A percentile compares a stretch with the other conserved stretches of the same genome.
Evolutionary conservation across 1,140 invertebrate genomes (phyloP).

Genomic region (Yoshiicerus persimilis): DNA sequence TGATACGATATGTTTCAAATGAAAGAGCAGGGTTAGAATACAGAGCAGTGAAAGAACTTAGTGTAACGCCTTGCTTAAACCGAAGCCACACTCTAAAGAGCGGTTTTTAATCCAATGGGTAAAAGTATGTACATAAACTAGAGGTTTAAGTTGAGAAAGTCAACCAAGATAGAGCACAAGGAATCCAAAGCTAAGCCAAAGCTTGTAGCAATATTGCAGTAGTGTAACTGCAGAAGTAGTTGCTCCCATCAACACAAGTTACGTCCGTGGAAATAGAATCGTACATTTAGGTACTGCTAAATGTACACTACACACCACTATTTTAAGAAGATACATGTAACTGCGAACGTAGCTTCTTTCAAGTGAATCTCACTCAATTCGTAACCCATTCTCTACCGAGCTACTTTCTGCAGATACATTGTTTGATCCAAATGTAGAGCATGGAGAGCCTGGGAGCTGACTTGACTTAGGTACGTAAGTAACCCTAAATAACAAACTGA

Average conservation of each 20-base stretch:
- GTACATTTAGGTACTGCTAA: not conserved
- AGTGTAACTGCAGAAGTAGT: no score
- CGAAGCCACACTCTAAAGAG: not conserved
- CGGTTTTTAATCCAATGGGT: constrained; percentile 18
- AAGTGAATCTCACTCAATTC: not conserved
- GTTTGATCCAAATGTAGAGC: not conserved
- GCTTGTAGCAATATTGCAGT: not conserved
- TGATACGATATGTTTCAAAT: not conserved
- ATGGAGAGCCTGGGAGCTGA: not conserved
- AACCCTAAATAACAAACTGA: not conserved
- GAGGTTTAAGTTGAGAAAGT: not conserved
- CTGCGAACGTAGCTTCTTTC: not conserved
- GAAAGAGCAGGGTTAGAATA: not conserved
- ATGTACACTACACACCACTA: not conserved
- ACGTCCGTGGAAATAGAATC: not conserved
- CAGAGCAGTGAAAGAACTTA: not conserved
- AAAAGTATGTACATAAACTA: constrained; percentile 26
- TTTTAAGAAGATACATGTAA: not conserved
- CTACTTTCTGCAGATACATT: not conserved
- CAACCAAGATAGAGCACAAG: not conserved
- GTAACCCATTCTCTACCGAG: not conserved
- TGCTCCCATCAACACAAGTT: no score
- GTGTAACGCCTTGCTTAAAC: not conserved
- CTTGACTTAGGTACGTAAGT: not conserved
- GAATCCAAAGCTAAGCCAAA: not conserved